These are phyloP conservation scores for Limnephilus auricula DNA, from an alignment of 2,888 invertebrate genomes.

Conservation along the genomic window DNA sequence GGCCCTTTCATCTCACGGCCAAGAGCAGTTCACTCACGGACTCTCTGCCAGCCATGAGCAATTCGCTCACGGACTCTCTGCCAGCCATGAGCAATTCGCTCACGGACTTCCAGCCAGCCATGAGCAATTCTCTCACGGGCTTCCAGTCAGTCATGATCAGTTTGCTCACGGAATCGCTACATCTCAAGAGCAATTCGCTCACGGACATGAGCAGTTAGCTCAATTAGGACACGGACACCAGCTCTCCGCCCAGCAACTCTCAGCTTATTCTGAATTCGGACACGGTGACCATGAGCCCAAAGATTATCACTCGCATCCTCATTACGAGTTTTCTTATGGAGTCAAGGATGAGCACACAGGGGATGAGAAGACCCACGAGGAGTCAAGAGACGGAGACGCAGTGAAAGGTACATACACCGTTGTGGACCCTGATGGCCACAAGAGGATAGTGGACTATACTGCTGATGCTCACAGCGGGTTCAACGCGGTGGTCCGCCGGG, in stretches of 20 bases:
- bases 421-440: slow-evolving; percentile 65
- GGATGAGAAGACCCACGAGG: slow-evolving; percentile 64
- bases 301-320: slow-evolving; percentile 65
- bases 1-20: slow-evolving; percentile 27
- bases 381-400: slow-evolving; percentile 61
- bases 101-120: background rate
- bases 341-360: slow-evolving; percentile 65
- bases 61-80: background rate
- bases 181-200: slow-evolving; percentile 11
- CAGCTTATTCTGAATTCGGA: slow-evolving; percentile 57
- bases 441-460: slow-evolving; percentile 64
- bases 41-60: background rate
- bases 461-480: slow-evolving; percentile 64
- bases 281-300: slow-evolving; percentile 62
- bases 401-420: slow-evolving; percentile 62
- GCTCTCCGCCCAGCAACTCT: slow-evolving; percentile 47
- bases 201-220: background rate
- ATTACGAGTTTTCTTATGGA: slow-evolving; percentile 65
- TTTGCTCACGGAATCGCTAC: background rate
- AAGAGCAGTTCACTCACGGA: slow-evolving; percentile 5
- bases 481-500: slow-evolving; percentile 63
- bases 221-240: slow-evolving; percentile 25
- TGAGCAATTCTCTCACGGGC: background rate
- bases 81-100: background rate
- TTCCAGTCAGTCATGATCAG: background rate